Evolutionary conservation across 2,888 invertebrate species (phyloP), one percentile per base, ranked within the genome.

Genomic region (Caenorhabditis sp.): DNA sequence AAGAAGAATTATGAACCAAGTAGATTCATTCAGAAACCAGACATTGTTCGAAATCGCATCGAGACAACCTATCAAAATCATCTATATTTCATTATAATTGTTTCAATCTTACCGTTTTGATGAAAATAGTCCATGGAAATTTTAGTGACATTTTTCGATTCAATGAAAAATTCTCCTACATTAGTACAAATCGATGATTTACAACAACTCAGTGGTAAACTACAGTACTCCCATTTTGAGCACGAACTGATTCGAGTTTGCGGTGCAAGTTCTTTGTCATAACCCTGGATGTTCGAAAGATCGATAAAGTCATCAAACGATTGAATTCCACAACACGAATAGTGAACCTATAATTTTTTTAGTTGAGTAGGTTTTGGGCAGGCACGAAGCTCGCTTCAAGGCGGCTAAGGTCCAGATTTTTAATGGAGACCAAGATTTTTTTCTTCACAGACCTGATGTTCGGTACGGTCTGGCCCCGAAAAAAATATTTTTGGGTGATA

Each of bases 131-230:
- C 53, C 1, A 66, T 37, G 14, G 54, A 49, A 14, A 60, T 66
- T 21, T 54, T 53, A 3, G 24, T 66, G 53, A 58, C 61, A 70
- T 55, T 62, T 58, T 17, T 62, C 51, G 6, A 12, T 17, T 14
- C 5, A 26, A 26, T 26, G 23, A 55, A 26, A 62, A 43, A 21
- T 58, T 19, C 14, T 54, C 27, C n/a, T 54, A 50, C 24, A 54
- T 66, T 54, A 62, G 70, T 10, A 66, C 71, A 71, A 12, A 50
- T 37, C 4, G 49, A 26, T 0, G 66, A 55, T 55, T 64, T 66
- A 37, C 71, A 71, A 43, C 71, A 71, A 24, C 71, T 71, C 27
- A 71, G 51, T 14, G 71, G 71, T 3, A 71, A 63, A n/a, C 60
- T 37, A 58, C 71, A 71, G 53, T 71, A 71, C 51, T 71, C 71